Evolutionary conservation across 2,113 vertebrate genomes (phyloP).

Genomic region (Sakesphorus luctuosus): DNA sequence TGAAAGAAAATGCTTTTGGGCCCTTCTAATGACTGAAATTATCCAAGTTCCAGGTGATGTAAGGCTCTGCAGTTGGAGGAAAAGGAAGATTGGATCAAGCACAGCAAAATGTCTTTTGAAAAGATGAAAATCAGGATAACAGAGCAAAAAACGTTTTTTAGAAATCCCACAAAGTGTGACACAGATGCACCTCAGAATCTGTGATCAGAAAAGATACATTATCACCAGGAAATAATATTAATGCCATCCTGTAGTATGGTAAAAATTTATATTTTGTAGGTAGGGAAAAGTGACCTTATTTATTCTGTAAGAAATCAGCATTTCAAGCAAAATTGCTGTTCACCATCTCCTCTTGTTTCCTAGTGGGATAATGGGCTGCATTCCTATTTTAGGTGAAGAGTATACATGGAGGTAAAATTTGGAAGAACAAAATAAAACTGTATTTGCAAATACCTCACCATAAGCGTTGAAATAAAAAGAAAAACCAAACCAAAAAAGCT

Average conservation of each 20-base stretch:
- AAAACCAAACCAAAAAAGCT: neutral
- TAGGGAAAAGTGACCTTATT: neutral
- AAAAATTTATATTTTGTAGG: neutral
- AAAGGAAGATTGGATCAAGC: neutral
- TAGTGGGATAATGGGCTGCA: neutral
- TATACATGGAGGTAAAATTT: neutral
- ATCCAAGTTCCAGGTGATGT: neutral
- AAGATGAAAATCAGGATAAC: neutral
- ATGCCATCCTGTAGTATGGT: neutral
- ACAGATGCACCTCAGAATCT: neutral
- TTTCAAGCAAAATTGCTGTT: neutral
- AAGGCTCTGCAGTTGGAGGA: neutral
- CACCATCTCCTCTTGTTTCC: neutral
- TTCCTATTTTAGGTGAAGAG: neutral
- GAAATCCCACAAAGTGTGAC: neutral
- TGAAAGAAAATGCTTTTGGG: neutral
- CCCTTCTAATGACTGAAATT: neutral
- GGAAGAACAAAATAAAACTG: neutral
- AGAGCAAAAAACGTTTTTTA: neutral
- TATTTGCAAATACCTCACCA: neutral
- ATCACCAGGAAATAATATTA: neutral
- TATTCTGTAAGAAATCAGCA: neutral
- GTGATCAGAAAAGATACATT: neutral
- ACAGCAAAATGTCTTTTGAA: neutral
- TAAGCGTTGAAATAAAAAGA: neutral